These are phyloP conservation scores for Camponotus floridanus DNA, from an alignment of 1,140 invertebrate species.

Conservation along the genomic window DNA sequence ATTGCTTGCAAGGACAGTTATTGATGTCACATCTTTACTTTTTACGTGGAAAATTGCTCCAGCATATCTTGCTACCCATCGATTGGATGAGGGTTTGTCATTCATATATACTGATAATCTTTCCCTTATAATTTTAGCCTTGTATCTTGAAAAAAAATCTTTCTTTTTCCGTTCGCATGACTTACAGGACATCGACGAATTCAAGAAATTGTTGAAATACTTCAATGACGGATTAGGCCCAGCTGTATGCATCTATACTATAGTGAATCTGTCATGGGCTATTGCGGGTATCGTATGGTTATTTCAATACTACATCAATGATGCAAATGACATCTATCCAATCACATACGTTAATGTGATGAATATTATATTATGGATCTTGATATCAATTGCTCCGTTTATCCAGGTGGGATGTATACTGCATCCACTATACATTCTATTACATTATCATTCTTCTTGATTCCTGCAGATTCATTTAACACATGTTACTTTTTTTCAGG, in stretches of 20 bases:
- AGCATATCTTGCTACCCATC: conserved; percentile 89
- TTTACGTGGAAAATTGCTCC: conserved; percentile 90
- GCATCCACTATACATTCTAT: background rate
- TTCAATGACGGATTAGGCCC: conserved; percentile 91
- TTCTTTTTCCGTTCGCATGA: conserved; percentile 21
- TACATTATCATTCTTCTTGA: background rate
- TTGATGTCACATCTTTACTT: conserved; percentile 90
- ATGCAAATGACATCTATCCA: conserved; percentile 86
- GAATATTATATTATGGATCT: conserved; percentile 90
- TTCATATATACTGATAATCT: background rate
- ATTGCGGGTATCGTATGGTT: conserved; percentile 90
- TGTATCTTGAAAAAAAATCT: background rate
- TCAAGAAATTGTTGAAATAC: conserved; percentile 91
- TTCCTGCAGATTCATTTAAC: conserved; percentile 28
- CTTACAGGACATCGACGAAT: conserved; percentile 90
- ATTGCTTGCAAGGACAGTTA: conserved; percentile 92
- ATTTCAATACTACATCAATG: conserved; percentile 86
- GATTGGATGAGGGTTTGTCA: conserved; percentile 92
- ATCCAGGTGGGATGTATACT: conserved; percentile 87
- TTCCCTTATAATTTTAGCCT: background rate
- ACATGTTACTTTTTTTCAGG: conserved; percentile 86
- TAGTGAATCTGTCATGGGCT: conserved; percentile 91
- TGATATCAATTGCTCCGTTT: conserved; percentile 90
- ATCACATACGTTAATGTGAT: conserved; percentile 88
- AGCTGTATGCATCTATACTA: conserved; percentile 91